Percentiles rank a stretch among this genome's conserved stretches.
Evolutionary conservation across 2,797 vertebrate genomes (phyloP).

Genomic region (Oryzias dopingdopingensis): DNA sequence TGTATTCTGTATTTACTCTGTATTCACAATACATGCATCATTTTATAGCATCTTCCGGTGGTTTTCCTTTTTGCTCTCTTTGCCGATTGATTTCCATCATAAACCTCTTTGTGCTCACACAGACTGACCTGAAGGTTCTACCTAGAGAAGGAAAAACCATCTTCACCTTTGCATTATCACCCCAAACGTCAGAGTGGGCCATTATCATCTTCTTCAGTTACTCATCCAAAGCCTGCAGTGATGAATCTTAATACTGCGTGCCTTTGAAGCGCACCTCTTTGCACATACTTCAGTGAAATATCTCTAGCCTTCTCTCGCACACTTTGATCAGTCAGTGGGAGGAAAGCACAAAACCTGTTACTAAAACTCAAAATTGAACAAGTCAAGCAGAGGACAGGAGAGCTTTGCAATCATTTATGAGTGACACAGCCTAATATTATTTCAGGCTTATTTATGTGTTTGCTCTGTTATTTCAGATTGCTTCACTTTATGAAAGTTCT

Average conservation of each 20-base stretch:
- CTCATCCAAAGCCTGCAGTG: slow-evolving; percentile 53
- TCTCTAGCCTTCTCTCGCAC: slow-evolving; percentile 54
- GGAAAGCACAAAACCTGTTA: slow-evolving; percentile 56
- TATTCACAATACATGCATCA: too few species aligned
- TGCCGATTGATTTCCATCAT: slow-evolving; percentile 4
- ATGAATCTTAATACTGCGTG: slow-evolving; percentile 65
- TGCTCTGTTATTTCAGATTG: slow-evolving; percentile 65
- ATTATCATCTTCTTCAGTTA: slow-evolving; percentile 58
- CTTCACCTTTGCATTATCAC: slow-evolving; percentile 58
- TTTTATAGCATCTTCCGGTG: background rate
- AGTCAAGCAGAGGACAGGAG: slow-evolving; percentile 64
- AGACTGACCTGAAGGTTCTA: slow-evolving; percentile 23
- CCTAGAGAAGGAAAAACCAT: slow-evolving; percentile 37
- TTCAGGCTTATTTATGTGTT: slow-evolving; percentile 61
- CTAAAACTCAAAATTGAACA: slow-evolving; percentile 39
- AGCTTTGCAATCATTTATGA: slow-evolving; percentile 57
- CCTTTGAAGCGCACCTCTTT: slow-evolving; percentile 68
- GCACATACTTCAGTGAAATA: slow-evolving; percentile 66
- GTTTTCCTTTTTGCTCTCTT: background rate
- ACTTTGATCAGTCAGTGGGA: slow-evolving; percentile 72
- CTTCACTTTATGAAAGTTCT: slow-evolving; percentile 42
- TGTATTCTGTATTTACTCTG: too few species aligned
- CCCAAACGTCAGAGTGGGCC: slow-evolving; percentile 37
- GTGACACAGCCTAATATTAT: slow-evolving; percentile 69
- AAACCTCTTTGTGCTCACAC: background rate